phyloP scores from a whole-genome alignment of 2,113 vertebrate genomes.

The Miniopterus natalensis region DNA sequence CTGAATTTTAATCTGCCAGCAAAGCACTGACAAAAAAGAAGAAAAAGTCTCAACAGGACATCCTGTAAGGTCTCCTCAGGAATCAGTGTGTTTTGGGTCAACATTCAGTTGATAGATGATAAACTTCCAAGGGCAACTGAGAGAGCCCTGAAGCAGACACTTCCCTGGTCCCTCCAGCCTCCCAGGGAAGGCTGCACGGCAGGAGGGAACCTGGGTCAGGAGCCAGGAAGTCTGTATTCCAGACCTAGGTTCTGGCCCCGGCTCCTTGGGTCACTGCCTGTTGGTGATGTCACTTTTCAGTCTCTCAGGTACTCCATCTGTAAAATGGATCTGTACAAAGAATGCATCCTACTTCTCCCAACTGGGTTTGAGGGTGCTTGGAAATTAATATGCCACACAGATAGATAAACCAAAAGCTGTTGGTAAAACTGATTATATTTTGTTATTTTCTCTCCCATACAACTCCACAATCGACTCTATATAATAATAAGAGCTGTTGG shows the following conservation, averaged over 20 bases:
- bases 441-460: neutral
- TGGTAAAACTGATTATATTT: neutral
- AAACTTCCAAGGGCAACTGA: slow-evolving; percentile 66
- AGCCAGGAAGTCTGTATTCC: slow-evolving; percentile 76
- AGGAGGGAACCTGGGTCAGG: slow-evolving; percentile 73
- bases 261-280: slow-evolving; percentile 73
- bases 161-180: slow-evolving; percentile 45
- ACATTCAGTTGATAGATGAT: slow-evolving; percentile 70
- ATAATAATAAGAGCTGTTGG: neutral
- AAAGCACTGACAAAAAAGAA: slow-evolving; percentile 53
- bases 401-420: neutral
- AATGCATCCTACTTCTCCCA: neutral
- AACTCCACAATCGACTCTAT: neutral
- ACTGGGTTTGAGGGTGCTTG: neutral
- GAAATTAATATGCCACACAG: neutral
- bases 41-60: slow-evolving; percentile 73
- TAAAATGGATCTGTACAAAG: slow-evolving; percentile 32
- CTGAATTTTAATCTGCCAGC: slow-evolving; percentile 76
- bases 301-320: slow-evolving; percentile 64
- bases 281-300: slow-evolving; percentile 55
- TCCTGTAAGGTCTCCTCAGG: slow-evolving; percentile 73
- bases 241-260: slow-evolving; percentile 71
- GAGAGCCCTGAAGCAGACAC: neutral
- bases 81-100: slow-evolving; percentile 73
- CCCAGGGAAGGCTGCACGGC: neutral